Percentiles rank a stretch among this genome's conserved stretches.
Conservation (phyloP, 2,113 vertebrate genomes). For the Pleuronectes platessa region DNA sequence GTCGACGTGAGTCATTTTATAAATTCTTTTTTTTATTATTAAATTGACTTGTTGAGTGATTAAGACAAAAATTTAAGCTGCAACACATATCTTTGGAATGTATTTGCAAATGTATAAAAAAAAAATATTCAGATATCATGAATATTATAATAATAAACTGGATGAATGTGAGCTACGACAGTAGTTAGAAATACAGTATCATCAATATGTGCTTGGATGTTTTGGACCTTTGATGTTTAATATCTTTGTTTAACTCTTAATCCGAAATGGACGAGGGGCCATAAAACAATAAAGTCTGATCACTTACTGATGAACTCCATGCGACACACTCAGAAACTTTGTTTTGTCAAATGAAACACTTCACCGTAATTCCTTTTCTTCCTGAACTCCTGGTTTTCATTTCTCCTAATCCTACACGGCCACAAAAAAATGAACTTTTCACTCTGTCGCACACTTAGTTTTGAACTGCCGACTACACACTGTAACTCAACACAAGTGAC, state of each 20-base stretch:
- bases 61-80: background rate
- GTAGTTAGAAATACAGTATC: background rate
- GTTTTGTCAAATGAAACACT: background rate
- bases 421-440: constrained; percentile 21
- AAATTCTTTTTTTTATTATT: too few relatives aligned
- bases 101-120: background rate
- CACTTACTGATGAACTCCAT: background rate
- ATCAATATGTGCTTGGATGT: background rate
- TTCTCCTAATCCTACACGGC: background rate
- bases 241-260: background rate
- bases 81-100: background rate
- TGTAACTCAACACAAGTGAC: constrained; percentile 50
- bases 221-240: background rate
- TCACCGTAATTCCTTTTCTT: background rate
- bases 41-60: too few relatives aligned
- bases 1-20: too few relatives aligned
- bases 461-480: constrained; percentile 3
- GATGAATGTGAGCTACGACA: background rate
- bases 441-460: constrained; percentile 22
- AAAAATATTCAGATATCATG: background rate
- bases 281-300: background rate
- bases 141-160: background rate
- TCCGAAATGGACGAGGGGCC: background rate
- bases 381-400: constrained; percentile 24
- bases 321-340: background rate